A percentile compares a stretch with the other conserved stretches of the same genome.
These are phyloP conservation scores for Sitta carolinensis DNA, from an alignment of 2,797 vertebrate genomes.

Conservation along the genomic window DNA sequence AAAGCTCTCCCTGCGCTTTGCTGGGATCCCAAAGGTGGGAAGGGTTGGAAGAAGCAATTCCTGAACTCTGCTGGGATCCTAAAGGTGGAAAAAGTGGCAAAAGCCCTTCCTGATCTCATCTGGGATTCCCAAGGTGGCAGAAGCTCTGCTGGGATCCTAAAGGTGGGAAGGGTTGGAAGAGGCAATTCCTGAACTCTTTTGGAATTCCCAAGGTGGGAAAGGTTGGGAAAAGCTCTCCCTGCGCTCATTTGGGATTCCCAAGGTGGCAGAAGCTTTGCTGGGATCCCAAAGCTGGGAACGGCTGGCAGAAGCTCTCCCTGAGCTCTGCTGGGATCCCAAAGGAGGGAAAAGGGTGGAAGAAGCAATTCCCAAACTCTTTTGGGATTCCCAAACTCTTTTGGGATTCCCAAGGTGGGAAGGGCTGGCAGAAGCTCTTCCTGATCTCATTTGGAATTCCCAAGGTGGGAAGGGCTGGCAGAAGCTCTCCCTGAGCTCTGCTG, in stretches of 20 bases:
- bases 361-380: rapidly evolving
- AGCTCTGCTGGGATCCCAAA: rapidly evolving
- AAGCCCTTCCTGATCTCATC: rapidly evolving
- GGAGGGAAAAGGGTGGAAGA: rapidly evolving
- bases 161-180: no score
- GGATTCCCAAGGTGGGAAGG: no score
- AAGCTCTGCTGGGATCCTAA: no score
- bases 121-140: not conserved
- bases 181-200: no score
- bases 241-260: no score
- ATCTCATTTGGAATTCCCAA: not conserved
- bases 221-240: no score
- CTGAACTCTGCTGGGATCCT: rapidly evolving
- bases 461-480: no score
- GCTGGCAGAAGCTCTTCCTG: no score
- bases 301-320: rapidly evolving
- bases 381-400: not conserved
- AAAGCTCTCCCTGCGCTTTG: rapidly evolving
- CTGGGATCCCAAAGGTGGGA: rapidly evolving
- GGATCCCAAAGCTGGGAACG: not conserved
- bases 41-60: not conserved
- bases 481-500: rapidly evolving
- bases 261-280: no score
- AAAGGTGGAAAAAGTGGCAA: rapidly evolving
- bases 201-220: not conserved